phyloP scores from a whole-genome alignment of 2,888 invertebrate species.

The Papilio demoleus region DNA sequence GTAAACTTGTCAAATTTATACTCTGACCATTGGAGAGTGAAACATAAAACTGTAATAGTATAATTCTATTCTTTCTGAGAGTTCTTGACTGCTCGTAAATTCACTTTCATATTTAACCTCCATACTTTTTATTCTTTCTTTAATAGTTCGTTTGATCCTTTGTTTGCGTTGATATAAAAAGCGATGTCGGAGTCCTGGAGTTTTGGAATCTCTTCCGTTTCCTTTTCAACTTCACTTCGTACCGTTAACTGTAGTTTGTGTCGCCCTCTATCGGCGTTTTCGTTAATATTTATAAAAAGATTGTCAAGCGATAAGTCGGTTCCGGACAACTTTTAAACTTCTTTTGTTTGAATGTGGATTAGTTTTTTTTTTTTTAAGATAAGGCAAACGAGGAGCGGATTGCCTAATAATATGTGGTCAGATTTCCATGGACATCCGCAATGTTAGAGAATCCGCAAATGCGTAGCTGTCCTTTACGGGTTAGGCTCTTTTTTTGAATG shows the following conservation, averaged over 20 bases:
- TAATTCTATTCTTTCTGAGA: slow-evolving; percentile 12
- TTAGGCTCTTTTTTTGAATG: too few species aligned
- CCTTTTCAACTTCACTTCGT: slow-evolving; percentile 20
- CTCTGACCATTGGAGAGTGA: not conserved
- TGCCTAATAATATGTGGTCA: not conserved
- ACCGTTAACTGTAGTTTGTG: slow-evolving; percentile 56
- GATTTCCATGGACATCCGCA: too few species aligned
- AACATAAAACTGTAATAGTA: not conserved
- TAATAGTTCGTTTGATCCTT: slow-evolving; percentile 25
- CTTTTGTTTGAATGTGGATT: slow-evolving; percentile 60
- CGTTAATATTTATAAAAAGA: slow-evolving; percentile 51
- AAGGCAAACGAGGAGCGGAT: too few species aligned
- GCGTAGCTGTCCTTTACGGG: too few species aligned
- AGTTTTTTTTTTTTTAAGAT: not conserved
- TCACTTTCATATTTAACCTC: slow-evolving; percentile 29
- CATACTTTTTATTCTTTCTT: slow-evolving; percentile 33
- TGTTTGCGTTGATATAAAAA: slow-evolving; percentile 30
- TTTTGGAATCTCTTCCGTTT: slow-evolving; percentile 33
- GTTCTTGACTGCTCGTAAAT: slow-evolving; percentile 15
- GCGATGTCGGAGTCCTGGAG: slow-evolving; percentile 20
- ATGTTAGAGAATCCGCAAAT: too few species aligned
- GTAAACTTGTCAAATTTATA: not conserved
- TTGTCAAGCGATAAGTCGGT: slow-evolving; percentile 59
- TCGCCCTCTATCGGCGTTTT: slow-evolving; percentile 49
- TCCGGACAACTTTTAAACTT: slow-evolving; percentile 56